Percentiles rank a stretch among this genome's conserved stretches.
Conservation (phyloP, 1,140 invertebrate genomes). For the Chlorops oryzae region DNA sequence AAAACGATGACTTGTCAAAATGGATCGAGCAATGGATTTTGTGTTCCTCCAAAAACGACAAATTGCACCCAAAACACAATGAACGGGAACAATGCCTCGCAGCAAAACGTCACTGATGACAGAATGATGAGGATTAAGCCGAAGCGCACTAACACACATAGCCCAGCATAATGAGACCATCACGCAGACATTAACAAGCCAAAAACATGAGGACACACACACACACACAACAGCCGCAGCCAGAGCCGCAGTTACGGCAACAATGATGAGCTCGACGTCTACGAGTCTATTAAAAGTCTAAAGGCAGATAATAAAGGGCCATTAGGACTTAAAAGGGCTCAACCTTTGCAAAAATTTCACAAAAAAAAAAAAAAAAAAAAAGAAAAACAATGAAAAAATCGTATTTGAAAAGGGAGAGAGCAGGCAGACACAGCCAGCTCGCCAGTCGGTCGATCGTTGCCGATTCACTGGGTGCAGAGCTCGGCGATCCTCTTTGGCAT, state of each 20-base stretch:
- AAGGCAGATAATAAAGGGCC: constrained; percentile 48
- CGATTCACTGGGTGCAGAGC: too few relatives aligned
- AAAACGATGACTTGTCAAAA: too few relatives aligned
- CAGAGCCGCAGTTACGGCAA: neutral
- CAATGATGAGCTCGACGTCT: neutral
- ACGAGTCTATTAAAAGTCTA: constrained; percentile 47
- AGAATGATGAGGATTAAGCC: constrained; percentile 46
- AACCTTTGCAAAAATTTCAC: constrained; percentile 10
- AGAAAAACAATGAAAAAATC: neutral
- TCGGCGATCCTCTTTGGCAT: too few relatives aligned
- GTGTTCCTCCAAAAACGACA: constrained; percentile 34
- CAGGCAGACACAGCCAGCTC: neutral
- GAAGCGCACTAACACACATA: constrained; percentile 14
- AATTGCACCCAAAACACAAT: constrained; percentile 39
- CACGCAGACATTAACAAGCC: constrained; percentile 12
- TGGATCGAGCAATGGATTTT: too few relatives aligned
- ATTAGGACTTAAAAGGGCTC: constrained; percentile 48
- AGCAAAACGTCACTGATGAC: constrained; percentile 46
- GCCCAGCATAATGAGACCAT: neutral
- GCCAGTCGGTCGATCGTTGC: neutral
- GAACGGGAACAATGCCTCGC: constrained; percentile 41
- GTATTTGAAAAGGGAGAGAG: neutral
- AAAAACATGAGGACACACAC: constrained; percentile 8
- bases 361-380: neutral
- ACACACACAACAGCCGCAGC: constrained; percentile 10